Evolutionary conservation across 2,113 vertebrate species (phyloP).

Genomic region (Montifringilla adamsi): DNA sequence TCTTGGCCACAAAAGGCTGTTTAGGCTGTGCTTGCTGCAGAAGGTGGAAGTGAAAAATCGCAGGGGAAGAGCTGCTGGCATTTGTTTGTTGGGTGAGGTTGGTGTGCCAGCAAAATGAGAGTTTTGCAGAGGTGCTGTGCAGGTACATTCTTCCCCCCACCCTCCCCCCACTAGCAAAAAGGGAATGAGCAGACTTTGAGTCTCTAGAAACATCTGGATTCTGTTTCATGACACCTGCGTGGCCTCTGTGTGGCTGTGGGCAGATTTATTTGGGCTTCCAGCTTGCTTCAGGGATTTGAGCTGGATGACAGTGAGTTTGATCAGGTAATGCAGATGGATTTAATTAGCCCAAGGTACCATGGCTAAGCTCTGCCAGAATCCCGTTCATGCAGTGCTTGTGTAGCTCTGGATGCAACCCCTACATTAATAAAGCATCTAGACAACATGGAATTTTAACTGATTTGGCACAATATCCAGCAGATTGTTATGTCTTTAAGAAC

Average conservation of each 20-base stretch:
- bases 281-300: neutral
- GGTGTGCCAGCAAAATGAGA: neutral
- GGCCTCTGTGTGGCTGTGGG: neutral
- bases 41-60: neutral
- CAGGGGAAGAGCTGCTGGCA: constrained; percentile 25
- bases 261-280: neutral
- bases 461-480: neutral
- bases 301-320: neutral
- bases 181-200: neutral
- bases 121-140: neutral
- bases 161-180: neutral
- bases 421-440: neutral
- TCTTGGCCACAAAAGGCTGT: constrained; percentile 56
- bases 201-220: neutral
- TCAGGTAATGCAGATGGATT: neutral
- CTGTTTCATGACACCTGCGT: neutral
- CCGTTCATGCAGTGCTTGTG: neutral
- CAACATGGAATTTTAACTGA: neutral
- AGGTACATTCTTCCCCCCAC: neutral
- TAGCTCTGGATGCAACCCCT: neutral
- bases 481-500: neutral
- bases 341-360: neutral
- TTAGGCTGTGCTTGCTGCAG: constrained; percentile 36
- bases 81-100: neutral
- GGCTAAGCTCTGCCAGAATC: neutral